Evolutionary conservation across 2,888 invertebrate species (phyloP), one percentile per base, ranked within the genome.

Genomic region (Crioceris asparagi): DNA sequence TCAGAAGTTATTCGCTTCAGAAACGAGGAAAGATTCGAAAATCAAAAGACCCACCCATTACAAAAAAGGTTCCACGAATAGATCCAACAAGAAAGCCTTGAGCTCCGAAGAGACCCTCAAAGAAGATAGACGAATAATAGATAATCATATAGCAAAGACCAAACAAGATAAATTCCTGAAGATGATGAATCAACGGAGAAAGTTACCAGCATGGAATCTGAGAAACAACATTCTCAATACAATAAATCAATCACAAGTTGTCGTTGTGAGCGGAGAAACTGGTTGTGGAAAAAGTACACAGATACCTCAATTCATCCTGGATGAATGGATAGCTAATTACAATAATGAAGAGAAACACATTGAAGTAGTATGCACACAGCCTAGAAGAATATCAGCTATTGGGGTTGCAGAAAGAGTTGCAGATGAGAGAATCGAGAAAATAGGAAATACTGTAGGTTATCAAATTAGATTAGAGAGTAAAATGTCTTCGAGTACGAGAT

Each of bases 231-330:
- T 87, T 50, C 62, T 87, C 40, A 69, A 73, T 44, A 67, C 74
- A 1, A 69, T 86, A 25, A 66, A 71, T 21, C 68, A 71, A 36
- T 78, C 75, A 64, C 45, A 45, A 35, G 73, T 81, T 3, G 66
- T 77, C 12, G 82, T 87, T 1, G 79, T 87, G 47, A 82, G 83
- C 30, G 87, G 87, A 2, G 85, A 85, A 59, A 87, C 87, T 1
- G 87, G 86, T 1, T 86, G 84, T 51, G 86, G 85, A 32, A 86
- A 86, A 62, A 82, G 81, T 55, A 83, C 83, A 0, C 82, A 93
- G 75, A 81, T 94, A n/a, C 92, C 93, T 0, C 94, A 96, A 62
- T 92, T 85, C 63, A 77, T 96, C 30, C 61, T 96, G 17, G 94
- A 96, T 57, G 76, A 90, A 41, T 90, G 87, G 79, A 64, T 91